Percentiles rank a stretch among this genome's conserved stretches.
These are phyloP conservation scores for Zhengitettix transpicula DNA, from an alignment of 2,888 invertebrate genomes.

Conservation along the genomic window DNA sequence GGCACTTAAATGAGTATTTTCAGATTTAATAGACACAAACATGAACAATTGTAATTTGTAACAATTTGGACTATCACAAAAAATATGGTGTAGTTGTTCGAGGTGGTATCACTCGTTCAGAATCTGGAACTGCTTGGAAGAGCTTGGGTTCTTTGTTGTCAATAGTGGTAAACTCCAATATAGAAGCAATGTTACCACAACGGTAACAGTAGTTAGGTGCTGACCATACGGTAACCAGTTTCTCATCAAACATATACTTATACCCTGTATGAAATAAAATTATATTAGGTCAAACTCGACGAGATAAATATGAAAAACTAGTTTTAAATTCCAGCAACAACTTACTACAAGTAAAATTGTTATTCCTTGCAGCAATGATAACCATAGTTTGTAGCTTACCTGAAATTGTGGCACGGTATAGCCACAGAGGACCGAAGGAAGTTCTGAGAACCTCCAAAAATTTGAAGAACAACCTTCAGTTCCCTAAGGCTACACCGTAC, in stretches of 20 bases:
- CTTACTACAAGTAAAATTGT: too few species aligned
- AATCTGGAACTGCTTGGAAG: conserved; percentile 92
- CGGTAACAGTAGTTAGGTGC: conserved; percentile 99
- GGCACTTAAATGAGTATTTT: not conserved
- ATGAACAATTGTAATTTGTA: not conserved
- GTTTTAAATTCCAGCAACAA: too few species aligned
- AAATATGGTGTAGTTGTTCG: conserved; percentile 93
- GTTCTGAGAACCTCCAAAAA: too few species aligned
- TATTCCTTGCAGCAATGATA: too few species aligned
- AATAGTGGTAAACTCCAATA: conserved; percentile 71
- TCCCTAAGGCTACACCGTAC: too few species aligned
- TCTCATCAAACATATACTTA: conserved; percentile 96
- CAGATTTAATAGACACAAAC: not conserved
- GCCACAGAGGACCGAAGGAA: too few species aligned
- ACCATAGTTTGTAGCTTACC: too few species aligned
- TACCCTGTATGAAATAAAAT: conserved; percentile 41
- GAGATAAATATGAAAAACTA: too few species aligned
- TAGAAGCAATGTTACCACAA: conserved; percentile 96
- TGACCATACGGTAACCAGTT: conserved; percentile 96
- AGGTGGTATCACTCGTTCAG: conserved; percentile 82
- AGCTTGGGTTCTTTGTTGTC: conserved; percentile 66
- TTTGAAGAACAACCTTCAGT: too few species aligned
- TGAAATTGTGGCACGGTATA: too few species aligned
- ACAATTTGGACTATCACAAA: conserved; percentile 38
- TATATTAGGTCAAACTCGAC: too few species aligned